Conservation (phyloP, 2,888 invertebrate genomes). For the Ochlodes sylvanus region DNA sequence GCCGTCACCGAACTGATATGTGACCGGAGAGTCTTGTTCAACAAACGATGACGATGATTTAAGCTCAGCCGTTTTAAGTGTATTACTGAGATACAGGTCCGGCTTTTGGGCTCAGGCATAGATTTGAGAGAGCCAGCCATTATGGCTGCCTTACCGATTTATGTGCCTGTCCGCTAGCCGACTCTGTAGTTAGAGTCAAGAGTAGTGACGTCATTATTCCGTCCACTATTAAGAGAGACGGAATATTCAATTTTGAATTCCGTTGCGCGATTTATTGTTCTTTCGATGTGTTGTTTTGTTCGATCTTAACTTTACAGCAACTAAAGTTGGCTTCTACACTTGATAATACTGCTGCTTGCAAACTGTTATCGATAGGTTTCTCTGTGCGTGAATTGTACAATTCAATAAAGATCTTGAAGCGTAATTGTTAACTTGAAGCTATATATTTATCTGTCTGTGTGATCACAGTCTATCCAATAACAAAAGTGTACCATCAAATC, state of each 20-base stretch:
- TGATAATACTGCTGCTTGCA: too few species aligned
- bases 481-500: too few species aligned
- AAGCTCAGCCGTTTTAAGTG: slow-evolving; percentile 84
- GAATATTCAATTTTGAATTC: slow-evolving; percentile 25
- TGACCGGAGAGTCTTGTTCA: slow-evolving; percentile 85
- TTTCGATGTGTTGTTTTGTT: too few species aligned
- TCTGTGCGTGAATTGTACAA: too few species aligned
- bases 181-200: slow-evolving; percentile 43
- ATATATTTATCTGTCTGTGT: too few species aligned
- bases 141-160: slow-evolving; percentile 74
- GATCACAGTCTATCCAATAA: too few species aligned
- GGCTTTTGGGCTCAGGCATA: slow-evolving; percentile 79
- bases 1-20: slow-evolving; percentile 79
- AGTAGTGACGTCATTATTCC: slow-evolving; percentile 35
- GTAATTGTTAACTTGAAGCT: too few species aligned
- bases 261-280: not conserved
- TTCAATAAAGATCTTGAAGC: too few species aligned
- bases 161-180: slow-evolving; percentile 62
- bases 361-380: too few species aligned
- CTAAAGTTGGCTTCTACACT: too few species aligned
- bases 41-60: slow-evolving; percentile 86
- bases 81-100: slow-evolving; percentile 81
- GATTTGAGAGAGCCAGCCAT: slow-evolving; percentile 80
- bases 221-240: slow-evolving; percentile 41
- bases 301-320: too few species aligned